A percentile compares a stretch with the other conserved stretches of the same genome.
Evolutionary conservation across 2,113 vertebrate genomes (phyloP).

Genomic region (Osmerus eperlanus): DNA sequence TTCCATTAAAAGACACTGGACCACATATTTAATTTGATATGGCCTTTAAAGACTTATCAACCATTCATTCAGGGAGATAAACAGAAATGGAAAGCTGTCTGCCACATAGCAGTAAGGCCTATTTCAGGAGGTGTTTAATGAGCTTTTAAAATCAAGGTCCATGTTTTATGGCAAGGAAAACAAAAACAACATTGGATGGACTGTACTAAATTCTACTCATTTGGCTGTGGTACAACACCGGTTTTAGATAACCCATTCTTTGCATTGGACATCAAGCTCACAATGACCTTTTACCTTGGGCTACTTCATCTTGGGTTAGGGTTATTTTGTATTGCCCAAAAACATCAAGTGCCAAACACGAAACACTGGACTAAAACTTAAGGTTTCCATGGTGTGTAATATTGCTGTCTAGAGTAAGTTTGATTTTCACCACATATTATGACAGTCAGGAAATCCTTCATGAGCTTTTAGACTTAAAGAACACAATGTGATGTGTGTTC

Average conservation of each 20-base stretch:
- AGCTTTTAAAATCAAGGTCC: conserved; percentile 9
- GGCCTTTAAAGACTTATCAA: background rate
- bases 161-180: background rate
- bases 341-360: background rate
- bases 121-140: conserved; percentile 20
- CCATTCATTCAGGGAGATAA: background rate
- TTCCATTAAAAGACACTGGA: background rate
- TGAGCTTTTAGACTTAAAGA: too few species aligned
- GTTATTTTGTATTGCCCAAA: background rate
- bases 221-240: background rate
- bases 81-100: background rate
- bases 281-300: conserved; percentile 1
- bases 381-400: too few species aligned
- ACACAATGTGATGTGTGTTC: too few species aligned
- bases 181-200: conserved; percentile 2
- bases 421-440: too few species aligned
- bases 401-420: too few species aligned
- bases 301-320: too few species aligned
- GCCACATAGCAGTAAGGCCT: conserved; percentile 10
- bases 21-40: conserved; percentile 4
- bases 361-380: too few species aligned
- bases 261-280: background rate
- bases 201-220: conserved; percentile 9
- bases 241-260: background rate
- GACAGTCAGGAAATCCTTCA: too few species aligned